Evolutionary conservation across 2,888 invertebrate genomes (phyloP).

Genomic region (Smittia aterrima): DNA sequence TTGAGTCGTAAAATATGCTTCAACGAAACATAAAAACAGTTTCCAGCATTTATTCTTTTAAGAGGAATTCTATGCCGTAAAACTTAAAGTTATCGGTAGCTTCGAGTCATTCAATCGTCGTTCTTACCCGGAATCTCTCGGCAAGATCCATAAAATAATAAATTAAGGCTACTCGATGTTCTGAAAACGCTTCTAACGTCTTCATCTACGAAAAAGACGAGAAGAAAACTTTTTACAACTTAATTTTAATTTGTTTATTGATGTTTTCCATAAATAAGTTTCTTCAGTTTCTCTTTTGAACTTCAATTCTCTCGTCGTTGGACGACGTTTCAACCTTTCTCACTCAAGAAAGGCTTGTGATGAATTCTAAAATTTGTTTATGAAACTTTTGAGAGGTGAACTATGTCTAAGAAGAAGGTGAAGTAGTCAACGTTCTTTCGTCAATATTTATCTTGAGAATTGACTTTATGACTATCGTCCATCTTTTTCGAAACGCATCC

Average conservation of each 20-base stretch:
- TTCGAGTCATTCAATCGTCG: not conserved
- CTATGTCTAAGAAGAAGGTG: not conserved
- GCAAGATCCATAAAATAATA: conserved; percentile 17
- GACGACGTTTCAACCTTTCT: not conserved
- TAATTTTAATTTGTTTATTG: conserved; percentile 41
- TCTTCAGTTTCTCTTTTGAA: conserved; percentile 28
- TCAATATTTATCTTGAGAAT: too few relatives aligned
- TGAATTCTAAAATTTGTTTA: not conserved
- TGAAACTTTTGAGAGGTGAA: not conserved
- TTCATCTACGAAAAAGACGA: not conserved
- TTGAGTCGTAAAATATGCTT: not conserved
- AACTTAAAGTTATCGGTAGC: not conserved
- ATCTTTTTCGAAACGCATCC: not conserved
- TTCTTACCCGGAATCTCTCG: not conserved
- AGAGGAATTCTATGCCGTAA: not conserved
- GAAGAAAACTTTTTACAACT: conserved; percentile 39
- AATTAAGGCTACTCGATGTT: conserved; percentile 10
- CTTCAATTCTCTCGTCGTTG: not conserved
- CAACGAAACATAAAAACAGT: not conserved
- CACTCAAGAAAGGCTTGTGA: conserved; percentile 1
- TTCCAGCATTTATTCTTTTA: conserved; percentile 2
- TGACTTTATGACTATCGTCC: too few relatives aligned
- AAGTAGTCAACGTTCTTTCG: not conserved
- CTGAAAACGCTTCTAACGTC: not conserved
- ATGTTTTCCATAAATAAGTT: conserved; percentile 41